Conservation (phyloP, 2,797 vertebrate species). For the Silurus lanzhouensis region DNA sequence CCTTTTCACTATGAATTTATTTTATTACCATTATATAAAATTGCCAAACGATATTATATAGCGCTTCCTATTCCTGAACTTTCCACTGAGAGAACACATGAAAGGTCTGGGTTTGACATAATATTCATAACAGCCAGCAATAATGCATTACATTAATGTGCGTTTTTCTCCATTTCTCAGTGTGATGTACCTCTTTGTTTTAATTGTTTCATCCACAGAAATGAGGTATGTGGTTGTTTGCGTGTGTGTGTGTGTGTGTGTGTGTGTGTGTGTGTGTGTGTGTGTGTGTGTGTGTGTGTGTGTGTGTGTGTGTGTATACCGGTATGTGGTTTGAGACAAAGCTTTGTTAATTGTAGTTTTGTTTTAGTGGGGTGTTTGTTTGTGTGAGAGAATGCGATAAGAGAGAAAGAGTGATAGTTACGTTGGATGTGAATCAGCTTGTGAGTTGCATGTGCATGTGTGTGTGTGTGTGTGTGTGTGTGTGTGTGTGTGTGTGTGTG, state of each 20-base stretch:
- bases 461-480: constrained; percentile 32
- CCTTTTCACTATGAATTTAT: not conserved
- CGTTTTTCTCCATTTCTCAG: not conserved
- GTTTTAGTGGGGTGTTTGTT: constrained; percentile 44
- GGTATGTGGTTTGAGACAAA: not conserved
- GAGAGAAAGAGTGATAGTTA: constrained; percentile 41
- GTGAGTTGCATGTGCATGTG: constrained; percentile 20
- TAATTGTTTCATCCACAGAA: constrained; percentile 9
- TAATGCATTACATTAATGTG: not conserved
- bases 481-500: constrained; percentile 25
- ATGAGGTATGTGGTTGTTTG: constrained; percentile 15
- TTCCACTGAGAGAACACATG: not conserved
- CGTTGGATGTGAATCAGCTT: constrained; percentile 5
- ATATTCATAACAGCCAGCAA: not conserved
- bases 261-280: constrained; percentile 33
- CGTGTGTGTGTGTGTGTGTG: constrained; percentile 34
- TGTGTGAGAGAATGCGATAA: constrained; percentile 40
- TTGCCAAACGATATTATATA: not conserved
- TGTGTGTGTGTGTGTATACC: constrained; percentile 20
- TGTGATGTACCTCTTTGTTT: constrained; percentile 6
- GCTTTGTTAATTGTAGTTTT: constrained; percentile 40
- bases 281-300: constrained; percentile 31
- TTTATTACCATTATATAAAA: not conserved
- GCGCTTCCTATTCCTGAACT: not conserved
- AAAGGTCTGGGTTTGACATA: not conserved